A percentile compares a stretch with the other conserved stretches of the same genome.
Evolutionary conservation across 2,888 invertebrate species (phyloP).

Genomic region (Byasa hedistus): DNA sequence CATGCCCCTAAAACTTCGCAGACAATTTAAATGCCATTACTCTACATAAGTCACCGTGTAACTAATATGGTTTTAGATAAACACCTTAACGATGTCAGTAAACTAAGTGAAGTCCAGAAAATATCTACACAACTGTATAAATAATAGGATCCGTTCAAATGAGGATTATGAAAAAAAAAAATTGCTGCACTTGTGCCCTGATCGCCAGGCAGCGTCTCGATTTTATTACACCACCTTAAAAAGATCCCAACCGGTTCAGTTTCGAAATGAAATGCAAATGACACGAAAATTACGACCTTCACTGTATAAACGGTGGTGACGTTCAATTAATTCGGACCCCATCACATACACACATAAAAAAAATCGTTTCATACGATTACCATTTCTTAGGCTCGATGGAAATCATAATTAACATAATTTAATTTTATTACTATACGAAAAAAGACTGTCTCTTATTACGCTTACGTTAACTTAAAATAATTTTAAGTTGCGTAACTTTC

Average conservation of each 20-base stretch:
- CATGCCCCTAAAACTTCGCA: background rate
- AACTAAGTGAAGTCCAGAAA: background rate
- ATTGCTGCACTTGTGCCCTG: slow-evolving; percentile 51
- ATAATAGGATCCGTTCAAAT: background rate
- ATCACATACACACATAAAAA: slow-evolving; percentile 40
- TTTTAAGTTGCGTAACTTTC: no score
- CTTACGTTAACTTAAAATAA: no score
- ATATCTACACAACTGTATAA: background rate
- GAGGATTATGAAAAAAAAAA: background rate
- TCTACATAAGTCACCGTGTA: background rate
- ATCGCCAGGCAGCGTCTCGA: slow-evolving; percentile 68
- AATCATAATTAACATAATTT: no score
- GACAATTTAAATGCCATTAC: background rate
- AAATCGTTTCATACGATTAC: no score
- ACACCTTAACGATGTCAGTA: background rate
- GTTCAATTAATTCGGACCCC: slow-evolving; percentile 47
- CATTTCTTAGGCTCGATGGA: no score
- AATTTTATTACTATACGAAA: no score
- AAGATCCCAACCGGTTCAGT: slow-evolving; percentile 70
- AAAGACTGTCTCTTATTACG: no score
- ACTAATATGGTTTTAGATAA: background rate
- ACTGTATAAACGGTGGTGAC: slow-evolving; percentile 42
- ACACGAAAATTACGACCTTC: slow-evolving; percentile 68
- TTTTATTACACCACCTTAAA: slow-evolving; percentile 75
- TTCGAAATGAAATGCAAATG: slow-evolving; percentile 72